A percentile compares a stretch with the other conserved stretches of the same genome.
Conservation (phyloP, 2,113 vertebrate genomes). For the Lycaon pictus region DNA sequence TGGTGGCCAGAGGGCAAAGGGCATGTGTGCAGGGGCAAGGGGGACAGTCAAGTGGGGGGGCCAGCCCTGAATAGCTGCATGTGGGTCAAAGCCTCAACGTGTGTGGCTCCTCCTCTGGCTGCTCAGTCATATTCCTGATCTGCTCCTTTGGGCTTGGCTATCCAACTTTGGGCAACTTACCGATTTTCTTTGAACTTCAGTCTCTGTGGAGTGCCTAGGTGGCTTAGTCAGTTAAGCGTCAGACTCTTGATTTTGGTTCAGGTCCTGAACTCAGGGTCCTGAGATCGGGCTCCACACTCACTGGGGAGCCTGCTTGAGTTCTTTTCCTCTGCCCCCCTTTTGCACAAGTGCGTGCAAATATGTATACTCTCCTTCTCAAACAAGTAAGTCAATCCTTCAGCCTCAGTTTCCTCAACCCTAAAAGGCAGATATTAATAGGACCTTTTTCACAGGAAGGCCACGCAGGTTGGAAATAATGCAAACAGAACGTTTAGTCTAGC, state of each 20-base stretch:
- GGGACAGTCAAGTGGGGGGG: neutral
- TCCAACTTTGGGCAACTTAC: slow-evolving; percentile 1
- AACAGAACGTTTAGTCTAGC: neutral
- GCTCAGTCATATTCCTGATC: neutral
- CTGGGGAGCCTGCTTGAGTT: neutral
- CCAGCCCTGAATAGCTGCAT: accelerated
- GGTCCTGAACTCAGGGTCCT: neutral
- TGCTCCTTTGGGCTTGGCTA: neutral
- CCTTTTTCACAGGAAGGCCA: neutral
- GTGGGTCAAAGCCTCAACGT: accelerated
- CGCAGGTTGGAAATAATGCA: neutral
- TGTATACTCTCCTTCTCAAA: neutral
- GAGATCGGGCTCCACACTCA: neutral
- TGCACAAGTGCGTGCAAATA: neutral
- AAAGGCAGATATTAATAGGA: neutral
- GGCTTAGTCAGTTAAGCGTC: neutral
- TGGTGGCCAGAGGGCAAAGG: neutral
- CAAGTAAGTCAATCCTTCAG: neutral
- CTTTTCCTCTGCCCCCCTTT: neutral
- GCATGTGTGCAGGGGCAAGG: neutral
- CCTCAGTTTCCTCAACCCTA: neutral
- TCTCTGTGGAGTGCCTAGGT: neutral
- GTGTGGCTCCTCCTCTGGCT: neutral
- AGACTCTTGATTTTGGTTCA: neutral
- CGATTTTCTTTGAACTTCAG: neutral